Conservation (phyloP, 2,113 vertebrate species). For the Ascaphus truei region DNA sequence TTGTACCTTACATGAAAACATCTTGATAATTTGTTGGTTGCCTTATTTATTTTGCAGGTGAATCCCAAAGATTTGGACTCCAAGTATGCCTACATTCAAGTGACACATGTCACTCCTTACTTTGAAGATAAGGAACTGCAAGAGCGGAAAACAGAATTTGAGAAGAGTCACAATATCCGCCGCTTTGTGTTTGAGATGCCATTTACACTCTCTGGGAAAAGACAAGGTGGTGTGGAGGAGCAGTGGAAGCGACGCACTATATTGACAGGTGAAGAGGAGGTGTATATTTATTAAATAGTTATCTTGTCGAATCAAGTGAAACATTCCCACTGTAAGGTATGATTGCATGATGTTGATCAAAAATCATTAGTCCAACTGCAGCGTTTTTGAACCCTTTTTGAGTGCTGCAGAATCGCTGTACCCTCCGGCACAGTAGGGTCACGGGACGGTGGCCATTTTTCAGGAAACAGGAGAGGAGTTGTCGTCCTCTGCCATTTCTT, state of each 20-base stretch:
- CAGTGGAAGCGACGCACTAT: slow-evolving; percentile 94
- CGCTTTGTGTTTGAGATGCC: slow-evolving; percentile 98
- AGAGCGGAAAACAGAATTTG: slow-evolving; percentile 92
- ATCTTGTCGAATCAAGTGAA: too few relatives aligned
- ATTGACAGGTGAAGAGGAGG: slow-evolving; percentile 74
- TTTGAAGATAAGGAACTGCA: slow-evolving; percentile 93
- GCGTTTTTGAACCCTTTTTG: too few relatives aligned
- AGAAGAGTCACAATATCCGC: slow-evolving; percentile 91
- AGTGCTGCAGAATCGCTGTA: too few relatives aligned
- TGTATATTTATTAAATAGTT: slow-evolving; percentile 8
- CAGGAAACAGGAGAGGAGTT: too few relatives aligned
- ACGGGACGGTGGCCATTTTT: too few relatives aligned
- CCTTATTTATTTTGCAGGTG: slow-evolving; percentile 65
- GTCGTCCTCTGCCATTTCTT: too few relatives aligned
- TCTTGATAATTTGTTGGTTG: not conserved
- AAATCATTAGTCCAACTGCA: too few relatives aligned
- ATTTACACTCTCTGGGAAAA: slow-evolving; percentile 90
- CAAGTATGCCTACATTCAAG: slow-evolving; percentile 96
- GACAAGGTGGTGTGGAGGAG: slow-evolving; percentile 90
- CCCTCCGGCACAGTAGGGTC: too few relatives aligned
- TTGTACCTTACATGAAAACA: too few relatives aligned
- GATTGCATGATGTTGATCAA: too few relatives aligned
- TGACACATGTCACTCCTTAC: slow-evolving; percentile 89
- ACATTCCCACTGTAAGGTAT: too few relatives aligned
- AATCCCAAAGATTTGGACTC: slow-evolving; percentile 97